phyloP scores from a whole-genome alignment of 2,797 vertebrate species.

The Microctenopoma stevenorrisi region DNA sequence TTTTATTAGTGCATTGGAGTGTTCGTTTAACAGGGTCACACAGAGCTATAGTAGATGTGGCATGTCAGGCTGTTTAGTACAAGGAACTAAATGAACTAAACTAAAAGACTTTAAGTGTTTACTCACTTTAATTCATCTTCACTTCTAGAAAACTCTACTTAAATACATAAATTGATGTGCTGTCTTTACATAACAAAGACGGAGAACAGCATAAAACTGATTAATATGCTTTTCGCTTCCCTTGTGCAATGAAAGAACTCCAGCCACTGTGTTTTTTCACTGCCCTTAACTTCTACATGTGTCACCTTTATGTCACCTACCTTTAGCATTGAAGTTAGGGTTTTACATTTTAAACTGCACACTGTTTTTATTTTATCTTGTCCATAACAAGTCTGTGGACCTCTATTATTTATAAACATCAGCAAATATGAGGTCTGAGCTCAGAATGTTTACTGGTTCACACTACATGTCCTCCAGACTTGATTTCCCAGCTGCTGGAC shows the following conservation, averaged over 20 bases:
- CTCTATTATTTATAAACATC: background rate
- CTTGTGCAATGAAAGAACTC: too few relatives aligned
- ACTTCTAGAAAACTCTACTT: too few relatives aligned
- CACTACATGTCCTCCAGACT: constrained; percentile 74
- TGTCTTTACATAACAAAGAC: too few relatives aligned
- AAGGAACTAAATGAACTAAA: background rate
- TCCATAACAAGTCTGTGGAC: background rate
- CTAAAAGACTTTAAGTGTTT: too few relatives aligned
- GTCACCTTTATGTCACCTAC: background rate
- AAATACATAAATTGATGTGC: too few relatives aligned
- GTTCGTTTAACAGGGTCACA: constrained; percentile 48
- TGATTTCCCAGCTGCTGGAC: constrained; percentile 85
- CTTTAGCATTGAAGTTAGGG: background rate
- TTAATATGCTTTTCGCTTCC: too few relatives aligned
- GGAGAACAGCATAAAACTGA: too few relatives aligned
- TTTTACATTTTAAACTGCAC: background rate
- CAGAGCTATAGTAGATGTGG: constrained; percentile 12
- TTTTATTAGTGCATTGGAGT: constrained; percentile 71
- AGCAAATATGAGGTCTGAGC: background rate
- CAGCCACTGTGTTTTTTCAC: too few relatives aligned
- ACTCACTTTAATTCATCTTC: too few relatives aligned
- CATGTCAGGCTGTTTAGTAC: constrained; percentile 11
- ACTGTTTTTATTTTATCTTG: background rate
- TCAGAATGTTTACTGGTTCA: background rate
- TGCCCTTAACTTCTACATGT: too few relatives aligned